These are phyloP conservation scores for Zhuqinia jingwanae DNA, from an alignment of 2,888 invertebrate species.

Conservation along the genomic window DNA sequence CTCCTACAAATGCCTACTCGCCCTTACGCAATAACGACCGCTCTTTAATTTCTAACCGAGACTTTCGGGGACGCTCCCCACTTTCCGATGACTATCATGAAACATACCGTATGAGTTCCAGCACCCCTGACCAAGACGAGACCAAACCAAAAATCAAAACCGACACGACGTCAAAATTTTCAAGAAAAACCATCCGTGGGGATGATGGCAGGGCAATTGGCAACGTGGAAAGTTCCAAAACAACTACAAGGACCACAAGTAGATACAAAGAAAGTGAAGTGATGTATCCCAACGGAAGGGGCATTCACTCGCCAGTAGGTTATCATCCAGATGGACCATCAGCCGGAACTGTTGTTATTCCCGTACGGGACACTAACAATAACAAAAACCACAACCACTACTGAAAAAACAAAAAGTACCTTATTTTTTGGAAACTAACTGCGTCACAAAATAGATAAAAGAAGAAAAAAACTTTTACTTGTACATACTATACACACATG, in stretches of 20 bases:
- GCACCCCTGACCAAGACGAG: slow-evolving; percentile 78
- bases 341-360: slow-evolving; percentile 79
- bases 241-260: slow-evolving; percentile 78
- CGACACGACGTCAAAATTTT: slow-evolving; percentile 79
- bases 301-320: slow-evolving; percentile 75
- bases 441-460: neutral
- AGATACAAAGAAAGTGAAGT: slow-evolving; percentile 79
- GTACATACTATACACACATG: neutral
- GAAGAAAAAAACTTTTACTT: neutral
- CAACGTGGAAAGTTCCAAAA: slow-evolving; percentile 77
- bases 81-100: slow-evolving; percentile 79
- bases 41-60: slow-evolving; percentile 63
- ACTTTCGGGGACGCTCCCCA: slow-evolving; percentile 76
- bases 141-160: slow-evolving; percentile 78
- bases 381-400: slow-evolving; percentile 71
- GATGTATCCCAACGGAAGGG: slow-evolving; percentile 79
- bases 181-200: slow-evolving; percentile 76
- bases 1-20: slow-evolving; percentile 75
- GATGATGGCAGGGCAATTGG: slow-evolving; percentile 77
- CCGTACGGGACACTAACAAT: slow-evolving; percentile 78
- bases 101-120: slow-evolving; percentile 79
- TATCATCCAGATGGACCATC: slow-evolving; percentile 71
- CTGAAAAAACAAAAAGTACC: neutral
- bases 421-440: neutral
- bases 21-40: slow-evolving; percentile 66